Conservation (phyloP, 37 sponge, comb jelly and placozoan genomes). For the Theonella swinhoei region DNA sequence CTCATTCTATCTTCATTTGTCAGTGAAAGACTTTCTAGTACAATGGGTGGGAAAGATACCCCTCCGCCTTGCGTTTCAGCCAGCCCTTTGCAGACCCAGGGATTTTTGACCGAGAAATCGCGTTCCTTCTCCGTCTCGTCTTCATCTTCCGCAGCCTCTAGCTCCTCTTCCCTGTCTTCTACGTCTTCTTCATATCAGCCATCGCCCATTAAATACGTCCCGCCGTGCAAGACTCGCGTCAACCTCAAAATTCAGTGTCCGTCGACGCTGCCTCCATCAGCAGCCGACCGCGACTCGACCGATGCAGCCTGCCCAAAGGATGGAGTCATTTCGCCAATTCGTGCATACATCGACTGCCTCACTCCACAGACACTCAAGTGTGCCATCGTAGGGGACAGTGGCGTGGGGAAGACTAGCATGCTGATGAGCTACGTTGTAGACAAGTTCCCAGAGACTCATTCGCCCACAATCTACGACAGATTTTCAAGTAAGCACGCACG, state of each 20-base stretch:
- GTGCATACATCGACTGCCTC: constrained; percentile 61
- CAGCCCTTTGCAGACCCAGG: constrained; percentile 21
- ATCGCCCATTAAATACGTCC: constrained; percentile 30
- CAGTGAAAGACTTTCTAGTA: no score
- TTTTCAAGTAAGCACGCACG: constrained; percentile 63
- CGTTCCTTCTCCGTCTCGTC: not conserved
- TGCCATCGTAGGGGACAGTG: constrained; percentile 80
- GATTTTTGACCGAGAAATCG: not conserved
- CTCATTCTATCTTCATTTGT: no score
- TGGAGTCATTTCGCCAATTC: constrained; percentile 40
- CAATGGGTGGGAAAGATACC: constrained; percentile 73
- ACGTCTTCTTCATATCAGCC: not conserved
- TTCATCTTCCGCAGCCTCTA: not conserved
- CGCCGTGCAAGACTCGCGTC: constrained; percentile 29
- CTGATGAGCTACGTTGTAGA: constrained; percentile 70
- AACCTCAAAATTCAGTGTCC: constrained; percentile 15
- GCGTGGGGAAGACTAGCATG: constrained; percentile 80
- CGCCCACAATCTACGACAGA: constrained; percentile 82
- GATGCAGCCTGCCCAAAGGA: constrained; percentile 1
- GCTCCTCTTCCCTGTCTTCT: not conserved
- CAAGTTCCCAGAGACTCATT: constrained; percentile 63
- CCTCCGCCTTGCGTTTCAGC: constrained; percentile 38
- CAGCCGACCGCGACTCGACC: not conserved
- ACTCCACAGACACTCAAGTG: constrained; percentile 55
- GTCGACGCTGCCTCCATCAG: not conserved